A percentile compares a stretch with the other conserved stretches of the same genome.
These are phyloP conservation scores for Cyphomyrus plagiostoma DNA, from an alignment of 2,113 vertebrate species.

Conservation along the genomic window DNA sequence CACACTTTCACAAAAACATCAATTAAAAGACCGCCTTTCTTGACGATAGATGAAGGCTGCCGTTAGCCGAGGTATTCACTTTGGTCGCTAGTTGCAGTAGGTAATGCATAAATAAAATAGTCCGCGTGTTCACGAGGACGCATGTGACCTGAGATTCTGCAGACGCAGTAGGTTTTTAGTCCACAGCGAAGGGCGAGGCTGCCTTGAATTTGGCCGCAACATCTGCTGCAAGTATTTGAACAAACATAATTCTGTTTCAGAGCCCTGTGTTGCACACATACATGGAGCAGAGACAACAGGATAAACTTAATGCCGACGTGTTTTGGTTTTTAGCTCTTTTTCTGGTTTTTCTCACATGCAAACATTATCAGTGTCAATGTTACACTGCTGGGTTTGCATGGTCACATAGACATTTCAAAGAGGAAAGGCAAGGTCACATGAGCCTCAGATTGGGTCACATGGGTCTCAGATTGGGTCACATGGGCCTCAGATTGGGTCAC, in stretches of 20 bases:
- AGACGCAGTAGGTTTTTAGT: neutral
- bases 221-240: neutral
- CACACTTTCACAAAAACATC: neutral
- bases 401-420: neutral
- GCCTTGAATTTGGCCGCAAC: neutral
- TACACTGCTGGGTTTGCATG: neutral
- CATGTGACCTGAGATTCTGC: neutral
- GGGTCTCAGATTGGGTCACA: too few relatives aligned
- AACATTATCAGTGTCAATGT: neutral
- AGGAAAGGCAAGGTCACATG: neutral
- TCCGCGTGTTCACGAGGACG: neutral
- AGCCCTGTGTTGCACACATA: neutral
- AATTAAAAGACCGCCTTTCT: neutral
- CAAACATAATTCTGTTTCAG: neutral
- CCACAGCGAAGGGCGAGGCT: neutral
- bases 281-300: neutral
- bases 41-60: neutral
- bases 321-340: neutral
- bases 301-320: neutral
- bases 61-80: neutral
- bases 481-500: too few relatives aligned
- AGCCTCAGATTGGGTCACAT: neutral
- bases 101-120: neutral
- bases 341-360: neutral
- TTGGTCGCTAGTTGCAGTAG: neutral